Base-by-base conservation (phyloP, 2,113 vertebrate species). In the Phrynosoma platyrhinos region DNA sequence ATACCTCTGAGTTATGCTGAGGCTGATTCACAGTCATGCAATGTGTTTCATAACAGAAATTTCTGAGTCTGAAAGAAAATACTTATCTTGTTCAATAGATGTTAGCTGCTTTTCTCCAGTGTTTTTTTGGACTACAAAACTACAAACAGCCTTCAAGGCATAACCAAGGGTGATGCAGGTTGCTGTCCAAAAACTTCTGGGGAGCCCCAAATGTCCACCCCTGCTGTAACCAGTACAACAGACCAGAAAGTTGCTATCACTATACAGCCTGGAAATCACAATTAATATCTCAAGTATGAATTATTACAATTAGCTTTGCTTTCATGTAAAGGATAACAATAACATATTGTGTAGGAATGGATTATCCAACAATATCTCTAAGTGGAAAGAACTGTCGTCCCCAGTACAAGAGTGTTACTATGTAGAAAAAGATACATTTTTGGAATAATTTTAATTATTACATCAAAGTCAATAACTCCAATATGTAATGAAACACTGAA, bases 401-500 rank as follows among this genome's bases (percentile, higher is more conserved):
- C 10, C 18, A 20, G 18, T 8, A 72, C 42, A 10, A 76, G 25
- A 77, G n/a, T n/a, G 8, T 74, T 16, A 72, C 32, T 62, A 74
- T 20, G 47, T 36, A 36, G 13, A 62, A 62, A 76, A 77, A 30
- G 74, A 9, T 5, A 20, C 36, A 62, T 62, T 77, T 77, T 36
- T 53, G 21, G 2, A 36, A 40, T 32, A 69, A 18, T 0, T 0
- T 53, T 1, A 82, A 79, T 10, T 83, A 53, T 82, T 79, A 66
- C 74, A 88, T 79, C 58, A 68, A 40, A 47, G 81, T 83, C 18
- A 87, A 18, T 66, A 9, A 72, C 87, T 83, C 23, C 82, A 80
- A 74, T 52, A 75, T 47, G 36, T 83, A 77, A 92, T 87, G 92
- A 94, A 94, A 89, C 82, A 25, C 88, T 78, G 72, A 72, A 5